Evolutionary conservation across 2,113 vertebrate species (phyloP), one percentile per base, ranked within the genome.

Genomic region (Tyrannus savana): DNA sequence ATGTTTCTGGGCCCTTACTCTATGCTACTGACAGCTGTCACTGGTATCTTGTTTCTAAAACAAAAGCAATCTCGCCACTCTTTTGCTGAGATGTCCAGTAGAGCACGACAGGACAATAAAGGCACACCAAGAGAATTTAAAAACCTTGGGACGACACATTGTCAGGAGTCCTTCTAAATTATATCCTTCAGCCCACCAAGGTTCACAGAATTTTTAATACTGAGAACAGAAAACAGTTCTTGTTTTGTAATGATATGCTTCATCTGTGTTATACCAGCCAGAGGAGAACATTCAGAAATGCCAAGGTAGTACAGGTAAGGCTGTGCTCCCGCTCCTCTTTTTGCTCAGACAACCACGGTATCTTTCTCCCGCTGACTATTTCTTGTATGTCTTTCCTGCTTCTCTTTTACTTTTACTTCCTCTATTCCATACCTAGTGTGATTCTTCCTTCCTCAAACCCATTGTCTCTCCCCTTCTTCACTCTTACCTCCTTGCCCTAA

Each of bases 261-360:
- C 60, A 55, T 11, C 49, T 0, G 0, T 7, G 4, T 60, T 41
- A 71, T 2, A 5, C 6, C 19, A 82, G 55, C 3, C 62, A 58
- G 21, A 58, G 8, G 25, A 83, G 14, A 72, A 17, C 13, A 52
- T 15, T 50, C 27, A 55, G 73, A 72, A 33, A 22, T 47, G 44
- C 27, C 41, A 80, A 59, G 49, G 64, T 24, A 53, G 47, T 10
- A 23, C 21, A 58, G 1, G 2, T 25, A 7, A 62, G 44, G 46
- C 72, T 72, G 47, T 37, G 72, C 17, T 84, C 50, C 64, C 46
- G 30, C 7, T 33, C 46, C 6, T 22, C 37, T 56, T 39, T 27
- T 49, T 6, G 3, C 28, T 75, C 44, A 75, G 33, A 85, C 23
- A 75, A 63, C 8, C 11, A 17, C 39, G 17, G 19, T 23, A 46